Conservation (phyloP, 2,797 vertebrate species). For the Siniperca scherzeri region DNA sequence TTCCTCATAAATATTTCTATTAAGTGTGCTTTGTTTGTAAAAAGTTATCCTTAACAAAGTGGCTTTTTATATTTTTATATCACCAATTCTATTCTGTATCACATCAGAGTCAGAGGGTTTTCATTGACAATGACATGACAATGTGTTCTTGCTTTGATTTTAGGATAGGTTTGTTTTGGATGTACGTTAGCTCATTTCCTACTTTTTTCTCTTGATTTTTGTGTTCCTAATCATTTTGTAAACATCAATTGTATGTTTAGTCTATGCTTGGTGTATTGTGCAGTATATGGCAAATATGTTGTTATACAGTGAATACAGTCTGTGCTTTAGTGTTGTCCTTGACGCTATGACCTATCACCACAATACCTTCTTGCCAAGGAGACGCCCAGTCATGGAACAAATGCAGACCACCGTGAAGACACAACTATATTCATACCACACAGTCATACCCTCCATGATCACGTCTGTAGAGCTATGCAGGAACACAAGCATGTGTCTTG, state of each 20-base stretch:
- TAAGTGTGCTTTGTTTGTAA: not conserved
- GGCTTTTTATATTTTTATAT: not conserved
- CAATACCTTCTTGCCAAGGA: not conserved
- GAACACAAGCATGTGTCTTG: constrained; percentile 20
- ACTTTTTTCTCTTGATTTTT: not conserved
- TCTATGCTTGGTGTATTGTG: not conserved
- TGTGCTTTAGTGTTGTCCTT: not conserved
- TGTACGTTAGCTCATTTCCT: not conserved
- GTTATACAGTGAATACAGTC: not conserved
- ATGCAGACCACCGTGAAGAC: not conserved
- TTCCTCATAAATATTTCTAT: not conserved
- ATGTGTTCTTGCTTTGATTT: constrained; percentile 1
- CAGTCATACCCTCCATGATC: not conserved
- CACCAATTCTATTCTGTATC: not conserved
- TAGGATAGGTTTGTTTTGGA: constrained; percentile 5
- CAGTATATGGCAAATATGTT: no score
- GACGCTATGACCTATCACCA: not conserved
- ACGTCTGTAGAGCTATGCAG: constrained; percentile 6
- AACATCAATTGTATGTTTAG: not conserved
- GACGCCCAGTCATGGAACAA: not conserved
- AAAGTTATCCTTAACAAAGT: not conserved
- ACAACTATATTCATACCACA: not conserved
- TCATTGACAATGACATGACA: not conserved
- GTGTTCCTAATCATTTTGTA: not conserved
- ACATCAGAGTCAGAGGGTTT: not conserved